Base-by-base conservation (phyloP, 2,888 invertebrate species). In the Adelphocoris suturalis region DNA sequence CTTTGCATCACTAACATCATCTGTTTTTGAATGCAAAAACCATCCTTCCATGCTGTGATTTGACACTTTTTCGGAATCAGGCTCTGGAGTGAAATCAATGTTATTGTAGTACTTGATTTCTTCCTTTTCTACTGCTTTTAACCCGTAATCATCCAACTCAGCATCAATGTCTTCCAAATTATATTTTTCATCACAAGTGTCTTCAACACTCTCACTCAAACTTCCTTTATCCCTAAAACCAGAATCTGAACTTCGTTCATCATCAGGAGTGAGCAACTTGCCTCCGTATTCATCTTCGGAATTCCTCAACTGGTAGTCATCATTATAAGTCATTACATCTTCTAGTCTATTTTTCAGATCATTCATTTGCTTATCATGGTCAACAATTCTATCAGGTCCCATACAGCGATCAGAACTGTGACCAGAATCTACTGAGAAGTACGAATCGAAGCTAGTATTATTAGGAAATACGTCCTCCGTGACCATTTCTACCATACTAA, bases 191-290 rank as follows among this genome's bases (percentile, higher is more conserved):
- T 92, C 92, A 90, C 92, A 92, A 37, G 92, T 92, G 89, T 92
- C 92, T 87, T 92, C 93, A 86, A 92, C 92, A 80, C 92, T 92
- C 86, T 92, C 92, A 90, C 92, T 92, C 19, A 92, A 90, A 90
- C 93, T 92, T n/a, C 94, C 94, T 91, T 94, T 94, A 90, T 94
- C 94, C 16, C 94, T 92, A 87, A 94, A 94, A 81, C 94, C 94
- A 23, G 94, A 94, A 90, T 94, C 94, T n/a, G 94, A 94, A 91
- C 94, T 94, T 28, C 94, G 92, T 90, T 94, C 94, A 86, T 94
- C 94, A 90, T 94, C 94, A 0, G 94, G 94, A 0, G 94, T 94
- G 23, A 93, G 93, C n/a, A 94, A 92, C 85, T 93, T 93, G 52
- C 93, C 93, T 47, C 93, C 92, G 12, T 94, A 93, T n/a, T 94